Evolutionary conservation across 2,888 invertebrate species (phyloP).

Genomic region (Torymus tubicola): DNA sequence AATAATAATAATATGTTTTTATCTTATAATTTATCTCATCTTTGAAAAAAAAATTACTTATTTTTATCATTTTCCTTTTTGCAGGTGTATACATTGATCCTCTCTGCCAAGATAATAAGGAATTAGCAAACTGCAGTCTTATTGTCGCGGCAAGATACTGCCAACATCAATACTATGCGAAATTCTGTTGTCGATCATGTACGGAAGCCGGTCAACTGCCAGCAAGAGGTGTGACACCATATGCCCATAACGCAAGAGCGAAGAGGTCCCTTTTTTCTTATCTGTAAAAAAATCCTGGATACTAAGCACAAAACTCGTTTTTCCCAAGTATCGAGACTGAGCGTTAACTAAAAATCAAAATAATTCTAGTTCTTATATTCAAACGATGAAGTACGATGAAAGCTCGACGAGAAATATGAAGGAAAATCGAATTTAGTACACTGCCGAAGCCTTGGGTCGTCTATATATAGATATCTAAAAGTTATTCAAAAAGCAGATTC

Average conservation of each 20-base stretch:
- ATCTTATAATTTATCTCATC: too few relatives aligned
- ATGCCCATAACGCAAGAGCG: conserved; percentile 42
- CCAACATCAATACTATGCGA: conserved; percentile 92
- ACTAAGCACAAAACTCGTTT: conserved; percentile 41
- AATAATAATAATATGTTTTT: conserved; percentile 35
- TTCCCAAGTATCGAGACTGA: conserved; percentile 36
- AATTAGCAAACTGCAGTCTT: conserved; percentile 92
- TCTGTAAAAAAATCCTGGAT: conserved; percentile 42
- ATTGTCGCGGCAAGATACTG: conserved; percentile 92
- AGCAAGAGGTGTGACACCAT: conserved; percentile 19
- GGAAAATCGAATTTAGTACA: conserved; percentile 73
- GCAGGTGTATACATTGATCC: conserved; percentile 86
- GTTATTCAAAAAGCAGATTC: conserved; percentile 33
- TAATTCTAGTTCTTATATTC: conserved; percentile 17
- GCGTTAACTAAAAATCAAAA: conserved; percentile 31
- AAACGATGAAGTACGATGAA: conserved; percentile 50
- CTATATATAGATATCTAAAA: conserved; percentile 70
- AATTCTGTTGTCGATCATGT: conserved; percentile 96
- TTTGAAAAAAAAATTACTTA: too few relatives aligned
- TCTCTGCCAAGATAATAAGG: conserved; percentile 90
- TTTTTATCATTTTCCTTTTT: conserved; percentile 60
- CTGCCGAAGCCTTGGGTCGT: conserved; percentile 77
- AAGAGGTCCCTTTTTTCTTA: conserved; percentile 55
- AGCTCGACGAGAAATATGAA: conserved; percentile 61
- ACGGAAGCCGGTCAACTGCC: conserved; percentile 89